Evolutionary conservation across 2,797 vertebrate genomes (phyloP), one percentile per base, ranked within the genome.

Genomic region (Potorous gilbertii): DNA sequence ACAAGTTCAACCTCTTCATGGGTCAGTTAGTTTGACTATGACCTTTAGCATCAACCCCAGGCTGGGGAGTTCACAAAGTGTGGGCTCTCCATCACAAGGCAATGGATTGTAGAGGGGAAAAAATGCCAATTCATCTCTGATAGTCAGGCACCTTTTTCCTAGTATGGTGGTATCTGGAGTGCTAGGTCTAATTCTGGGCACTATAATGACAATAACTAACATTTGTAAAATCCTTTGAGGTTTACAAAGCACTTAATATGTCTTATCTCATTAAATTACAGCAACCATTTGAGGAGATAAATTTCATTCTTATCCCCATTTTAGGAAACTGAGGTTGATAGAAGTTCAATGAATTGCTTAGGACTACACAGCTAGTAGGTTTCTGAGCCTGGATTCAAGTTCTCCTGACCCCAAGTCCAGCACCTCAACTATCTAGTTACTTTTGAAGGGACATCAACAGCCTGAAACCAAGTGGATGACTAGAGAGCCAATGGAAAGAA

Each of bases 1-100:
- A 98, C 97, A 98, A 98, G 98, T 98, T 98, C 98, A 98, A 97
- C 97, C 96, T 96, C 96, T 96, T 98, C 98, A 97, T 97, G 97
- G 97, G 98, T 98, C 98, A 98, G 96, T 97, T 98, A 89, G 93
- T 97, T 98, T 97, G 97, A 93, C 96, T 97, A 94, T 95, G 93
- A 92, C 93, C 94, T 93, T 56, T 93, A 96, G 95, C 91, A 94
- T n/a, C 92, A 97, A 91, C 97, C 96, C 97, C 96, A 98, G 90
- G 91, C 96, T 13, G 91, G 97, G 93, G 92, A 97, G 96, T 97
- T 98, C 89, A 96, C 96, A 96, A 97, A 98, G 98, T 96, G 96
- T 96, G 95, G 96, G 95, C 93, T 95, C 95, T 95, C 95, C 95
- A 96, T 97, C 98, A 97, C 95, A 11, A 96, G 97, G 97, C 96